Evolutionary conservation across 2,113 vertebrate genomes (phyloP), one percentile per base, ranked within the genome.

Genomic region (Callopanchax toddi): DNA sequence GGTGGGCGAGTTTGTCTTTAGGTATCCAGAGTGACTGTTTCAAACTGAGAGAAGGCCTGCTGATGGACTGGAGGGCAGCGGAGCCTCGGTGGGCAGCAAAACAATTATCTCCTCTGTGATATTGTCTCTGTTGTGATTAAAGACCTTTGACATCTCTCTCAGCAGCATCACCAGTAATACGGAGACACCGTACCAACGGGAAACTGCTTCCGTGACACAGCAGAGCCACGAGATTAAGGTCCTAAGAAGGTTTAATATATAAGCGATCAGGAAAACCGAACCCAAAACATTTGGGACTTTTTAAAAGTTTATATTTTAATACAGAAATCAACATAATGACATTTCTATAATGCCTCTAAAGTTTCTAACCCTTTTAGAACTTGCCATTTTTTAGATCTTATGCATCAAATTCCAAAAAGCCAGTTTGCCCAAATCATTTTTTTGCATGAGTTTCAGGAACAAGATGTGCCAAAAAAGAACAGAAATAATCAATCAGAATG

Each of bases 101-200:
- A 74, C 59, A 75, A 81, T 74, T 49, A 80, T 59, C 73, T 37
- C 44, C 46, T 58, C 61, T 64, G 55, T 68, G 45, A 76, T 76
- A 52, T 45, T 37, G 64, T 65, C 73, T 53, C 60, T 5, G 10
- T 26, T 50, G 67, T 70, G 59, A 73, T 64, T 53, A 72, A 78
- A 75, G 40, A 78, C 71, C 71, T 76, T 54, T 64, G 45, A 74
- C 71, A 64, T 40, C 42, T 67, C 34, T 21, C 60, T 57, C 56
- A 42, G 39, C 36, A 4, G 53, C 60, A 69, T 67, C 67, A 56
- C 39, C 5, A 5, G 40, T 53, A 49, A 55, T 22, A 10, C 59
- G 25, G 34, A 39, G 42, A 52, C 17, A 54, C 39, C 49, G 25
- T 22, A 58, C 40, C 20, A 63, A 55, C 32, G 37, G 4, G 0